These are phyloP conservation scores for Cichlasoma orientale DNA, from an alignment of 2,797 vertebrate species.

Conservation along the genomic window DNA sequence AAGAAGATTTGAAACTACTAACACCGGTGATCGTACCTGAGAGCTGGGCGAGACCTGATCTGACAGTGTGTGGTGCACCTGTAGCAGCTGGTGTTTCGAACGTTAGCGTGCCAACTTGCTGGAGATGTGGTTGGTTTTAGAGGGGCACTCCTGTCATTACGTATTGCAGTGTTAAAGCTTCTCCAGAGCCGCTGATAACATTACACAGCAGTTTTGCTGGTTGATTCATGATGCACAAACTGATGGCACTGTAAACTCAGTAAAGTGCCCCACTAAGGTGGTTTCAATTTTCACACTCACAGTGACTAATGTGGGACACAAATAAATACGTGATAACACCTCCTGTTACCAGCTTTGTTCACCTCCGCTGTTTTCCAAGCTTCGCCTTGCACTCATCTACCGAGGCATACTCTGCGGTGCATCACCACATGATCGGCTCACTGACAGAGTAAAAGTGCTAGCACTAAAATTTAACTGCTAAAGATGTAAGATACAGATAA, in stretches of 20 bases:
- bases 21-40: conserved; percentile 64
- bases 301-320: neutral
- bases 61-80: conserved; percentile 32
- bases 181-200: neutral
- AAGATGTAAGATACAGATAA: conserved; percentile 16
- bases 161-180: neutral
- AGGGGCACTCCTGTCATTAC: conserved; percentile 14
- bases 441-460: conserved; percentile 52
- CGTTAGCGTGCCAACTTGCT: neutral
- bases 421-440: conserved; percentile 34
- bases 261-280: conserved; percentile 6
- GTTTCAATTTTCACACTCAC: neutral
- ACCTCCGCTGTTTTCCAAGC: neutral
- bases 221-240: neutral
- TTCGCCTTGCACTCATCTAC: conserved; percentile 21
- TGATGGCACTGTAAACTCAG: neutral
- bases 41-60: conserved; percentile 57
- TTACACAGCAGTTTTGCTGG: neutral
- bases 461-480: conserved; percentile 26
- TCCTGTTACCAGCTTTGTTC: conserved; percentile 3
- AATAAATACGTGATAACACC: neutral
- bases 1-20: conserved; percentile 16
- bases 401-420: conserved; percentile 4
- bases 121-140: neutral
- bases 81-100: conserved; percentile 53